phyloP scores from a whole-genome alignment of 2,113 vertebrate genomes.

The Butastur rufipennis region DNA sequence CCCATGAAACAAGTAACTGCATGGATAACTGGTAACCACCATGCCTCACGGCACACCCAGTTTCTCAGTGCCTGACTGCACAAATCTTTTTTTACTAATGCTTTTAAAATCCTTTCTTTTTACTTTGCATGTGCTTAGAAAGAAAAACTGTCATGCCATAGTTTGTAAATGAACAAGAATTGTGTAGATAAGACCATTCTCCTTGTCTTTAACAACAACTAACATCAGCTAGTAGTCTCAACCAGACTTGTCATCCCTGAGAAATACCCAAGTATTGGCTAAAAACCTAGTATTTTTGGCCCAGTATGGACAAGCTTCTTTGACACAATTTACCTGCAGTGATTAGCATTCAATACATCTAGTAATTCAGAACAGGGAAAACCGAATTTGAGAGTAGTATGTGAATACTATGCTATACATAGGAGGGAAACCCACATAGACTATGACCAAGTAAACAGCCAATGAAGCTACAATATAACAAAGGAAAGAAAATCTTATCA shows the following conservation, averaged over 20 bases:
- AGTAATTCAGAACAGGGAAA: neutral
- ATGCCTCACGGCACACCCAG: neutral
- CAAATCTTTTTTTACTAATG: neutral
- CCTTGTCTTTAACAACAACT: neutral
- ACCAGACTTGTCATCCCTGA: neutral
- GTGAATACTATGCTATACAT: neutral
- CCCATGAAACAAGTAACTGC: neutral
- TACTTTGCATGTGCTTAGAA: neutral
- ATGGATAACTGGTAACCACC: neutral
- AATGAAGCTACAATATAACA: neutral
- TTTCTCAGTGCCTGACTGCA: neutral
- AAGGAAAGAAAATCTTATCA: neutral
- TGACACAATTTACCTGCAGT: neutral
- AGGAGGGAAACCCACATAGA: neutral
- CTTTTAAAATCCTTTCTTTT: neutral
- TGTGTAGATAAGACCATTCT: neutral
- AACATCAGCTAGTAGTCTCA: neutral
- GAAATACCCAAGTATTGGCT: neutral
- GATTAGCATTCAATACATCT: neutral
- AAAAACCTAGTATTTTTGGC: neutral
- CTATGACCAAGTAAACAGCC: neutral
- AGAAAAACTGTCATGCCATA: neutral
- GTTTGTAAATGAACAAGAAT: neutral
- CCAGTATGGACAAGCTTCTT: neutral
- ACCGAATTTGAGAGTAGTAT: neutral